These are phyloP conservation scores for Anoplopoma fimbria DNA, from an alignment of 2,113 vertebrate genomes.

Conservation along the genomic window DNA sequence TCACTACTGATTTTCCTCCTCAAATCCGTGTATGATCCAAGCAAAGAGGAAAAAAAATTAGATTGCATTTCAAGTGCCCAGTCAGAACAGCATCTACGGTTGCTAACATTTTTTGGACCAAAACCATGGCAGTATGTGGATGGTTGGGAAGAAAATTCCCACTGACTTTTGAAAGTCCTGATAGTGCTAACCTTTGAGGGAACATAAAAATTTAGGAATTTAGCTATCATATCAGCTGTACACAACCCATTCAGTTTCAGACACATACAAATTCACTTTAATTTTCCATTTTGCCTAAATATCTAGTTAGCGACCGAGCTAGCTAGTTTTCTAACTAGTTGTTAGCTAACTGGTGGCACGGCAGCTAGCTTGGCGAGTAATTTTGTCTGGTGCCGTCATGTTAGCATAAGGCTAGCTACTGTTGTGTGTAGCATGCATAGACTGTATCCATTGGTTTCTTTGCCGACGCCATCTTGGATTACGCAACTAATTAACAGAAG, in stretches of 20 bases:
- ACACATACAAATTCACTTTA: background rate
- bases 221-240: background rate
- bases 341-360: background rate
- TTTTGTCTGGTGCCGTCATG: background rate
- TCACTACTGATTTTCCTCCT: conserved; percentile 57
- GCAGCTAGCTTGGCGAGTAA: background rate
- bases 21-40: conserved; percentile 57
- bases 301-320: background rate
- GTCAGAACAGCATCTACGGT: conserved; percentile 9
- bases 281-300: background rate
- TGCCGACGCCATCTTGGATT: no score
- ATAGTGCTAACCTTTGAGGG: conserved; percentile 1
- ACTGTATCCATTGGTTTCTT: background rate
- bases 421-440: background rate
- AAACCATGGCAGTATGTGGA: conserved; percentile 9
- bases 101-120: background rate
- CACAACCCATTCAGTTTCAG: background rate
- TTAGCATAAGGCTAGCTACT: background rate
- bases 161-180: conserved; percentile 24
- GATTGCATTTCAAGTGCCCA: conserved; percentile 45
- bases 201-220: background rate
- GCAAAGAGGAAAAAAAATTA: conserved; percentile 27
- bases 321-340: background rate
- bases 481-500: no score
- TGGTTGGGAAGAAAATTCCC: conserved; percentile 8